Conservation (phyloP, 2,797 vertebrate species). For the Hoplostethus mediterraneus region DNA sequence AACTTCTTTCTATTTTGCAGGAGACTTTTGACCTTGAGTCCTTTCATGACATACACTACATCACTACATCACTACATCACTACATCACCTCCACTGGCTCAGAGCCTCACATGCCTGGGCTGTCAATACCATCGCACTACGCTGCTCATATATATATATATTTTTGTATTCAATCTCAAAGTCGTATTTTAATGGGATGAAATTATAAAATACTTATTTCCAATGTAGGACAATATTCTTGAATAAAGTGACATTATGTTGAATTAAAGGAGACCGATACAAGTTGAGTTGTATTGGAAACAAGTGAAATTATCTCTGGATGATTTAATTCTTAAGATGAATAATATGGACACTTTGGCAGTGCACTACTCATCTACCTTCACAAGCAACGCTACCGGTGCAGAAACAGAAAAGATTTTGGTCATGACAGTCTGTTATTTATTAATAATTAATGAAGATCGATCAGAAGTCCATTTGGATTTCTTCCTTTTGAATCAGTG, state of each 20-base stretch:
- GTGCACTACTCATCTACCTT: too few relatives aligned
- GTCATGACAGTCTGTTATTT: too few relatives aligned
- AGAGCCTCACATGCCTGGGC: neutral
- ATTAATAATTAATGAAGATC: too few relatives aligned
- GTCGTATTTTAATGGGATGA: neutral
- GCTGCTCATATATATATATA: neutral
- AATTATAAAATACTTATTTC: neutral
- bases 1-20: neutral
- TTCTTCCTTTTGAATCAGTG: too few relatives aligned
- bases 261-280: neutral
- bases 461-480: too few relatives aligned
- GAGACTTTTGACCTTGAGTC: slow-evolving; percentile 3
- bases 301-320: too few relatives aligned
- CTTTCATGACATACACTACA: neutral
- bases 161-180: too few relatives aligned
- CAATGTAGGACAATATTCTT: neutral
- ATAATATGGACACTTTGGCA: too few relatives aligned
- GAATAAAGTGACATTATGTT: neutral
- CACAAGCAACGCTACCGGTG: too few relatives aligned
- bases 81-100: neutral
- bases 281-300: neutral
- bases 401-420: too few relatives aligned
- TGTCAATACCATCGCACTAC: neutral
- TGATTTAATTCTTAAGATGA: too few relatives aligned
- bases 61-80: neutral